Conservation (phyloP, 2,888 invertebrate species). For the Eutolmus rufibarbis region DNA sequence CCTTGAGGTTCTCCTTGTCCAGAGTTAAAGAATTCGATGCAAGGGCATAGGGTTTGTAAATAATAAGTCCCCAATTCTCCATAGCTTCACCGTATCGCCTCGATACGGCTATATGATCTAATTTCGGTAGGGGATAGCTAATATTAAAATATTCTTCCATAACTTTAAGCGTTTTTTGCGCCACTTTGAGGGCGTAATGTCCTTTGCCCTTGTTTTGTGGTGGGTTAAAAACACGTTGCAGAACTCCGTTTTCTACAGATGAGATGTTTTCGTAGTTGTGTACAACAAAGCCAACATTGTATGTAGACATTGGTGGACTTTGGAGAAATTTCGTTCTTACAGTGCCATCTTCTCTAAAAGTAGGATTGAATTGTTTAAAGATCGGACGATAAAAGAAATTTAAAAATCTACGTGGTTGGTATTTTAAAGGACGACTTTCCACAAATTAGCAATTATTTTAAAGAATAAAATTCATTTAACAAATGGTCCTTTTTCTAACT, state of each 20-base stretch:
- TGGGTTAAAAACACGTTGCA: slow-evolving; percentile 44
- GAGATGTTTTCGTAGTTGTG: slow-evolving; percentile 64
- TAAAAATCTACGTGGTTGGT: too few relatives aligned
- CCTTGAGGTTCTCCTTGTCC: neutral
- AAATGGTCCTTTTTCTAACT: too few relatives aligned
- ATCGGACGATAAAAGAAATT: too few relatives aligned
- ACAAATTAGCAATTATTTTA: too few relatives aligned
- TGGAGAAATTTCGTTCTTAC: slow-evolving; percentile 58
- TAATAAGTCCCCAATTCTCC: slow-evolving; percentile 94
- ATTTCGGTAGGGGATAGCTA: slow-evolving; percentile 77
- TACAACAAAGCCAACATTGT: slow-evolving; percentile 81
- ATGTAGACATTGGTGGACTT: slow-evolving; percentile 75
- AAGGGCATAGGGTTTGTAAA: slow-evolving; percentile 62
- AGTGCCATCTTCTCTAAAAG: slow-evolving; percentile 25
- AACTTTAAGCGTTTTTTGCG: slow-evolving; percentile 73
- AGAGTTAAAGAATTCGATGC: slow-evolving; percentile 53
- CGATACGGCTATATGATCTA: slow-evolving; percentile 87
- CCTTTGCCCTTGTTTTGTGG: slow-evolving; percentile 57
- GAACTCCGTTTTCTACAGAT: slow-evolving; percentile 38
- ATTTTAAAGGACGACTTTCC: too few relatives aligned
- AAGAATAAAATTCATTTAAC: too few relatives aligned
- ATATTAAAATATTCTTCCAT: slow-evolving; percentile 77
- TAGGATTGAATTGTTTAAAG: neutral
- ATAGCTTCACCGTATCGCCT: slow-evolving; percentile 86
- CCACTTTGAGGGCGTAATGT: slow-evolving; percentile 75